These are phyloP conservation scores for Drosophila obscura DNA, from an alignment of 1,140 invertebrate genomes.

Conservation along the genomic window DNA sequence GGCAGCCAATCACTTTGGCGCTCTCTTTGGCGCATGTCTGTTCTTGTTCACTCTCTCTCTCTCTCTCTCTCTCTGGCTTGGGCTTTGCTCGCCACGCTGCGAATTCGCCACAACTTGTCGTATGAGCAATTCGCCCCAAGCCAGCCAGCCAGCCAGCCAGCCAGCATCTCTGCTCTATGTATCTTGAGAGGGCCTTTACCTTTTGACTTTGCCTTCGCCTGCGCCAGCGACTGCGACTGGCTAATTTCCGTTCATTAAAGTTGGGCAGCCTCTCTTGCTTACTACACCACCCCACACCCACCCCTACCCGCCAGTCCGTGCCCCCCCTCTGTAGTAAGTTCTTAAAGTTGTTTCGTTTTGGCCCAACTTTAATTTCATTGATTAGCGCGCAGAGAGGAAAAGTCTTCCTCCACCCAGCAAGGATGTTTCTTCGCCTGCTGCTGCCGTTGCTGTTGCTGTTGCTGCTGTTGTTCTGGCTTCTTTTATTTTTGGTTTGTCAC, in stretches of 20 bases:
- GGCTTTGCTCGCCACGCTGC: not conserved
- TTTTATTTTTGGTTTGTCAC: conserved; percentile 71
- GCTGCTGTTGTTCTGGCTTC: conserved; percentile 40
- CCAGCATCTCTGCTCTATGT: too few species aligned
- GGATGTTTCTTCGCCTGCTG: conserved; percentile 15
- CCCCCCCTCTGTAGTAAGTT: not conserved
- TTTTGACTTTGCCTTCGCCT: conserved; percentile 50
- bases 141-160: conserved; percentile 16
- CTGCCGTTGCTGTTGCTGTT: conserved; percentile 18
- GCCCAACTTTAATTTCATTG: conserved; percentile 79
- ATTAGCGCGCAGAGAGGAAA: conserved; percentile 66
- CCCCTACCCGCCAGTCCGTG: not conserved
- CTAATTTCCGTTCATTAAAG: conserved; percentile 83
- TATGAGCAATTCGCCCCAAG: conserved; percentile 6
- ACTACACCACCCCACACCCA: conserved; percentile 39
- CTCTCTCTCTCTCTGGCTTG: not conserved
- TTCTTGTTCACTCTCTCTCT: conserved; percentile 35
- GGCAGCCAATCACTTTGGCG: conserved; percentile 61
- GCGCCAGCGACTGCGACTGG: conserved; percentile 33
- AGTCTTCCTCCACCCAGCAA: not conserved
- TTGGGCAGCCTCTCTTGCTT: conserved; percentile 66
- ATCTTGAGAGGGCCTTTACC: conserved; percentile 59
- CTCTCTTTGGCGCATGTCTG: conserved; percentile 57
- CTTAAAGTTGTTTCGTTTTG: conserved; percentile 56
- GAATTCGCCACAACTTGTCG: conserved; percentile 38